phyloP scores from a whole-genome alignment of 2,888 invertebrate genomes.

The Pachycephus smyrnensis region DNA sequence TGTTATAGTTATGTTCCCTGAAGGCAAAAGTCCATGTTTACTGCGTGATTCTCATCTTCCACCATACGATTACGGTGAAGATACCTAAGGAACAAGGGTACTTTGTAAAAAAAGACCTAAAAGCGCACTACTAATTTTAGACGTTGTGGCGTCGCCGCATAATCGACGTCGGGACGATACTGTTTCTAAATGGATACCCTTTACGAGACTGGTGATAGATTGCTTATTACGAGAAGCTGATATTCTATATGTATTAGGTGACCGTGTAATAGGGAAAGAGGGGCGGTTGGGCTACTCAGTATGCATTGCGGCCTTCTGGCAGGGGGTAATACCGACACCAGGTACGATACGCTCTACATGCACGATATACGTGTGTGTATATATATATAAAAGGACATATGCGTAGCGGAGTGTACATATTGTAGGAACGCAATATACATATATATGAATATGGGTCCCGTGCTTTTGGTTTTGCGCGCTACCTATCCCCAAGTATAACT shows the following conservation, averaged over 20 bases:
- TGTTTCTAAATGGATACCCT: background rate
- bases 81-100: background rate
- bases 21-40: background rate
- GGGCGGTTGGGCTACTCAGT: constrained; percentile 59
- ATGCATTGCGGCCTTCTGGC: constrained; percentile 63
- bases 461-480: constrained; percentile 31
- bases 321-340: constrained; percentile 53
- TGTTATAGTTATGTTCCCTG: background rate
- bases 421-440: background rate
- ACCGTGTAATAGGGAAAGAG: constrained; percentile 59
- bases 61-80: background rate
- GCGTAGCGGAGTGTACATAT: background rate
- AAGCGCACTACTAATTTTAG: background rate
- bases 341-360: background rate
- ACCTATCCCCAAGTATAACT: background rate
- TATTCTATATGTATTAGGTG: constrained; percentile 52
- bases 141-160: background rate
- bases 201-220: constrained; percentile 45
- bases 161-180: background rate
- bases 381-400: background rate
- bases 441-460: constrained; percentile 3
- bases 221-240: constrained; percentile 55
- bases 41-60: background rate
- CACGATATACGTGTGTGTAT: constrained; percentile 23
- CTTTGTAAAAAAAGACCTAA: background rate